phyloP scores from a whole-genome alignment of 2,888 invertebrate genomes.

The Drosophila crucigera region DNA sequence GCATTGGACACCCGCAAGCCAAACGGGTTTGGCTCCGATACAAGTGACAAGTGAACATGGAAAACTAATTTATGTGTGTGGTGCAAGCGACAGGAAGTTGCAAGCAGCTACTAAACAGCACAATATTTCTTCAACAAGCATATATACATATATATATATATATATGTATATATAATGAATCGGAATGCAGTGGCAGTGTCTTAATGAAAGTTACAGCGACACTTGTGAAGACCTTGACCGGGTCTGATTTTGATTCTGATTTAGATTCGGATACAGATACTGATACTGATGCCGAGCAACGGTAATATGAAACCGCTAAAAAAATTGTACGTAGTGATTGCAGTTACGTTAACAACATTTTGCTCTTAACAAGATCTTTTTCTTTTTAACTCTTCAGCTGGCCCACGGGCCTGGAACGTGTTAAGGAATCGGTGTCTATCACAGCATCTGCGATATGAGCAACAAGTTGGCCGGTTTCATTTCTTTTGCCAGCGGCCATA shows the following conservation, averaged over 20 bases:
- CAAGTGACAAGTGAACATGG: constrained; percentile 84
- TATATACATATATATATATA: too few species aligned
- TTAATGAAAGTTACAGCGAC: constrained; percentile 56
- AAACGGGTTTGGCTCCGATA: constrained; percentile 65
- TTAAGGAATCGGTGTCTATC: constrained; percentile 74
- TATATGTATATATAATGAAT: neutral
- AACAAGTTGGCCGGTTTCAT: constrained; percentile 66
- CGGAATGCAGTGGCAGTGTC: constrained; percentile 19
- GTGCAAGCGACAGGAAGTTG: constrained; percentile 63
- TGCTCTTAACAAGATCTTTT: constrained; percentile 72
- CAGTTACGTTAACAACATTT: constrained; percentile 69
- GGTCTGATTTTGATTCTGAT: constrained; percentile 32
- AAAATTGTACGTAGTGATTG: constrained; percentile 60
- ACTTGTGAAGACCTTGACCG: constrained; percentile 74
- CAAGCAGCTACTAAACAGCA: constrained; percentile 18
- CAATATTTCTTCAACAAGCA: constrained; percentile 6
- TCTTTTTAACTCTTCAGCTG: constrained; percentile 16
- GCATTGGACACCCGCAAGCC: constrained; percentile 66
- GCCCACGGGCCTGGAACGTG: constrained; percentile 58
- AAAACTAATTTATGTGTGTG: constrained; percentile 84
- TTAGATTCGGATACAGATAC: constrained; percentile 1
- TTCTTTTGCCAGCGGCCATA: constrained; percentile 61
- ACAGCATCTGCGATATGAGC: constrained; percentile 59
- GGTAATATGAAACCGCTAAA: constrained; percentile 76
- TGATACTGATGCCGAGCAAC: constrained; percentile 42